Base-by-base conservation (phyloP, 2,888 invertebrate species). In the Drosophila ustulata region DNA sequence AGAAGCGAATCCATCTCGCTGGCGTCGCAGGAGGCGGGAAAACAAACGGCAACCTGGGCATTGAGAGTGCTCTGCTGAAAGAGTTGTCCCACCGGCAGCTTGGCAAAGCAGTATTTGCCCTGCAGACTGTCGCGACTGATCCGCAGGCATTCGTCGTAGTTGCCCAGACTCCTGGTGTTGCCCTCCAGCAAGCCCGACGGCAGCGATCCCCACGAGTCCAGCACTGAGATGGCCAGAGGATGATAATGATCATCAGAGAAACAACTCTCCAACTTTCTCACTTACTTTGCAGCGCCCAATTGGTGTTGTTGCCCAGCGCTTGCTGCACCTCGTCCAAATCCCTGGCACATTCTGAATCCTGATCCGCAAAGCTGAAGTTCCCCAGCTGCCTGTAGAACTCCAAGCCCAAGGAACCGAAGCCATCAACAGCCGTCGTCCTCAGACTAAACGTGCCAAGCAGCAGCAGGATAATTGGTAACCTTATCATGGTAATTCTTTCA, bases 171-270 rank as follows among this genome's bases (percentile, higher is more conserved):
- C 28, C 75, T 59, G 3, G 89, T 67, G 63, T 92, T 88, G 2
- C 92, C 90, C n/a, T 68, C 75, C 0, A 92, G 64, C 8, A 93
- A 45, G 7, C 93, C 93, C 5, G 92, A 76, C 23, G 93, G 92
- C 4, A 91, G 63, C 66, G 92, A 92, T 7, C 92, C 92, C 78
- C 91, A 91, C 13, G 93, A 83, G 78, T 93, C 93, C 0, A 92
- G 47, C 87, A 93, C 93, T 93, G 32, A 18, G 18, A 18, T 18
- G 18, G 18, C 11, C 9, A 4, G 3, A 55, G 3, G 3, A 39
- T 18, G n/a, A 37, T 4, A 37, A 37, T 37, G 11, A 4, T n/a
- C n/a, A n/a, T n/a, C 37, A 18, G 18, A 18, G 18, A 18, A 18
- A 2, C 18, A 18, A 1, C 18, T 18, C 18, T 18, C 1, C 18